These are phyloP conservation scores for Chelmon rostratus DNA, from an alignment of 2,797 vertebrate genomes.

Conservation along the genomic window DNA sequence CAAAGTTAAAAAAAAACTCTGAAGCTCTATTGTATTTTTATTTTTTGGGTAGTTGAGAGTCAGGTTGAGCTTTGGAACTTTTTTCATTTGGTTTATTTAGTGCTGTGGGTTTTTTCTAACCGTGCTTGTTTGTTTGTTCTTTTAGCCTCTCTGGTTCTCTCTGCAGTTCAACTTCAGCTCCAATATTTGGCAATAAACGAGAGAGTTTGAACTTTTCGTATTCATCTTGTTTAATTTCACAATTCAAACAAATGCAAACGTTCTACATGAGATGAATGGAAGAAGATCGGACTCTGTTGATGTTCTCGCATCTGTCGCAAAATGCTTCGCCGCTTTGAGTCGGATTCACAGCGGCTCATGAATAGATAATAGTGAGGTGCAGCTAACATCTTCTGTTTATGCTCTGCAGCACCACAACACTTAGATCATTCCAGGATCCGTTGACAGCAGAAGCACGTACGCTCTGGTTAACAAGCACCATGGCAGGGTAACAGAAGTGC, in stretches of 20 bases:
- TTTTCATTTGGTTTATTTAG: background rate
- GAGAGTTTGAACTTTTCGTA: no score
- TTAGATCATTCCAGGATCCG: conserved; percentile 7
- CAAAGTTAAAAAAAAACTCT: background rate
- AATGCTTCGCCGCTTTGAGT: conserved; percentile 13
- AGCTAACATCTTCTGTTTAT: conserved; percentile 13
- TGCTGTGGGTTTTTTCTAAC: background rate
- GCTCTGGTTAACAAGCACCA: conserved; percentile 6
- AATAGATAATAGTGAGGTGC: conserved; percentile 30
- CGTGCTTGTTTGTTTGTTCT: background rate
- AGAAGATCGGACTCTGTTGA: background rate
- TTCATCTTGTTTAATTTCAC: background rate
- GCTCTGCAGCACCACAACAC: background rate
- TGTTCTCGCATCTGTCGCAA: conserved; percentile 2
- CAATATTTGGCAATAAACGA: background rate
- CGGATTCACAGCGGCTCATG: conserved; percentile 22
- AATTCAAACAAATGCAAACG: background rate
- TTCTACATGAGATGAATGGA: conserved; percentile 1
- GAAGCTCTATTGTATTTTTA: background rate
- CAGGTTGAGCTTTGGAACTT: background rate
- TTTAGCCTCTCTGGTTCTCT: background rate
- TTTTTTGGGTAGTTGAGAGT: background rate
- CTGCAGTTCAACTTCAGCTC: background rate
- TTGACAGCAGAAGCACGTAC: conserved; percentile 20
- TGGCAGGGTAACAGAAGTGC: background rate